These are phyloP conservation scores for Poliocrania exsul DNA, from an alignment of 2,797 vertebrate species.

Conservation along the genomic window DNA sequence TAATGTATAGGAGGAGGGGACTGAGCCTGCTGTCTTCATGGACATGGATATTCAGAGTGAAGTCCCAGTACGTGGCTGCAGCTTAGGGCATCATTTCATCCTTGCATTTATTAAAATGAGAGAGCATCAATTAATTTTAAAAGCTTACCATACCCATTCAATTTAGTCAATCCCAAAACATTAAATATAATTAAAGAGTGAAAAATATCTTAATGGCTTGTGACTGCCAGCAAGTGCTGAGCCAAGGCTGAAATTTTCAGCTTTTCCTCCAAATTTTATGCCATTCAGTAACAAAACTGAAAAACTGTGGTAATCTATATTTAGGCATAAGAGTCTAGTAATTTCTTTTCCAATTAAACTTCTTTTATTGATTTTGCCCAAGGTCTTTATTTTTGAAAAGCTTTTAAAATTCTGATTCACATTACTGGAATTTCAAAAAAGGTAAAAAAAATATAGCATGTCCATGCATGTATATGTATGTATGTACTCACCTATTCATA, in stretches of 20 bases:
- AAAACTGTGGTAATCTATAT: background rate
- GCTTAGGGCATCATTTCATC: conserved; percentile 3
- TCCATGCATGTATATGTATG: background rate
- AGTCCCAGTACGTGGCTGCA: background rate
- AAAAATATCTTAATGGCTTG: conserved; percentile 10
- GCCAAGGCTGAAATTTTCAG: conserved; percentile 7
- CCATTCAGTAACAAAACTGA: background rate
- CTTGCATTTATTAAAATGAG: conserved; percentile 18
- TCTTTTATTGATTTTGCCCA: background rate
- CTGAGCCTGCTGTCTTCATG: background rate
- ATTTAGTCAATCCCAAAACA: conserved; percentile 36
- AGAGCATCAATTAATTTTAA: conserved; percentile 34
- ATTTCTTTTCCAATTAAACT: background rate
- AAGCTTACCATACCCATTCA: conserved; percentile 5
- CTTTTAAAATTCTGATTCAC: background rate
- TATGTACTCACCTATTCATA: background rate
- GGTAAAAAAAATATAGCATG: background rate
- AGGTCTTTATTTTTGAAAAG: background rate
- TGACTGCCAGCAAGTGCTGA: background rate
- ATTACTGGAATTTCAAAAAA: background rate
- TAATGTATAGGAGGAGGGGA: background rate
- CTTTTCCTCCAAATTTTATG: background rate
- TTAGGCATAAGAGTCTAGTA: background rate
- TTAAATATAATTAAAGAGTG: conserved; percentile 39
- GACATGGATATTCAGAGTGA: background rate